phyloP scores from a whole-genome alignment of 2,888 invertebrate genomes.

The Poecilobothrus nobilitatus region DNA sequence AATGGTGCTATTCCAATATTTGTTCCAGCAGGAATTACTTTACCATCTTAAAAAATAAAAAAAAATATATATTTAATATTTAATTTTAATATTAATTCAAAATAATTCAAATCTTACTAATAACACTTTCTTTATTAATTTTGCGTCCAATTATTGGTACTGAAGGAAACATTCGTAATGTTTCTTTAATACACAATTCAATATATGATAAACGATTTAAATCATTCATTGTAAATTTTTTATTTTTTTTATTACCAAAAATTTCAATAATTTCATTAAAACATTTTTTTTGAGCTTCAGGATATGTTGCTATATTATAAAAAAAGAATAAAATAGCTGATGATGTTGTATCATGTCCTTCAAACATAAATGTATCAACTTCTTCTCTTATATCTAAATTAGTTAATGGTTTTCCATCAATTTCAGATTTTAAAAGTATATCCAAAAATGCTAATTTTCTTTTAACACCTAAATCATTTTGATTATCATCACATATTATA shows the following conservation, averaged over 20 bases:
- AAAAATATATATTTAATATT: neutral
- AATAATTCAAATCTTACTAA: constrained; percentile 30
- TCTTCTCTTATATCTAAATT: constrained; percentile 57
- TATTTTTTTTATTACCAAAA: constrained; percentile 36
- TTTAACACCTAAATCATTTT: constrained; percentile 46
- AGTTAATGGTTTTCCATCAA: constrained; percentile 51
- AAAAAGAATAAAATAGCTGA: constrained; percentile 47
- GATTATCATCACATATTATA: constrained; percentile 21
- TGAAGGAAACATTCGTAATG: constrained; percentile 39
- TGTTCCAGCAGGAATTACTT: constrained; percentile 38
- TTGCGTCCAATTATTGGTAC: constrained; percentile 40
- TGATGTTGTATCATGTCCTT: constrained; percentile 50
- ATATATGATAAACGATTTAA: constrained; percentile 38
- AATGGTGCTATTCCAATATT: constrained; percentile 39
- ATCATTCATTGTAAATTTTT: constrained; percentile 35
- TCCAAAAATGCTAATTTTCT: constrained; percentile 61
- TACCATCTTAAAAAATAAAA: constrained; percentile 33
- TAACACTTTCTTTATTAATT: constrained; percentile 37
- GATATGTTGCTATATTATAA: constrained; percentile 45
- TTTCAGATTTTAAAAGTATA: constrained; percentile 52
- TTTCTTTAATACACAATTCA: constrained; percentile 41
- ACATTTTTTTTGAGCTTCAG: constrained; percentile 45
- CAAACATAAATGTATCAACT: constrained; percentile 68
- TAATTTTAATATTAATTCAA: neutral
- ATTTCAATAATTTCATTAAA: constrained; percentile 43